phyloP scores from a whole-genome alignment of 1,140 invertebrate genomes.

The Lordiphosa stackelbergi region DNA sequence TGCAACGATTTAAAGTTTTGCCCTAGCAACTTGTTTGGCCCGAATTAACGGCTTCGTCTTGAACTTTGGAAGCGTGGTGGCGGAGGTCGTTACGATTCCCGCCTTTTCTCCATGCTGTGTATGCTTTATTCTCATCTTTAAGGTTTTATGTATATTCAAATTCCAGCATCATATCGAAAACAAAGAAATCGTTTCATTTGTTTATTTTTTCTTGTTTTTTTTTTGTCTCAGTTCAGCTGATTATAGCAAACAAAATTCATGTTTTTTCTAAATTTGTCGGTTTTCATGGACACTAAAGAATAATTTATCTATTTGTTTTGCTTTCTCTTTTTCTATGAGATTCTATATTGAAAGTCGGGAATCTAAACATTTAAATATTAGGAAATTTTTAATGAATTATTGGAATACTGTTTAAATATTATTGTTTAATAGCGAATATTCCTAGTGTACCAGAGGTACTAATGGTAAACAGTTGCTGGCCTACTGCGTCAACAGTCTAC shows the following conservation, averaged over 20 bases:
- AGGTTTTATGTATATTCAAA: not conserved
- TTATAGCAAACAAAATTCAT: too few species aligned
- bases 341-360: not conserved
- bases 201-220: not conserved
- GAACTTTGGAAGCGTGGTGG: slow-evolving; percentile 22
- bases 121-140: too few species aligned
- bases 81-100: slow-evolving; percentile 22
- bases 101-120: slow-evolving; percentile 17
- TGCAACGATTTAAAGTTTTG: slow-evolving; percentile 25
- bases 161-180: too few species aligned
- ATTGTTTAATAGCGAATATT: too few species aligned
- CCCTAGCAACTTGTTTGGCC: slow-evolving; percentile 37
- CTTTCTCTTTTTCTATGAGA: slow-evolving; percentile 2
- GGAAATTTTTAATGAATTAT: too few species aligned
- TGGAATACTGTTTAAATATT: too few species aligned
- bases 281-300: not conserved
- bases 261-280: too few species aligned
- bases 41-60: slow-evolving; percentile 38
- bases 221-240: too few species aligned
- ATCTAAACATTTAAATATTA: too few species aligned
- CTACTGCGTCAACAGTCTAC: too few species aligned
- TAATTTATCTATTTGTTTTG: slow-evolving; percentile 15
- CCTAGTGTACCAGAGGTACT: too few species aligned
- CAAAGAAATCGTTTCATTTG: slow-evolving; percentile 17
- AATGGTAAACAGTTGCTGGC: too few species aligned